Evolutionary conservation across 2,797 vertebrate genomes (phyloP).

Genomic region (Thunnus albacares): DNA sequence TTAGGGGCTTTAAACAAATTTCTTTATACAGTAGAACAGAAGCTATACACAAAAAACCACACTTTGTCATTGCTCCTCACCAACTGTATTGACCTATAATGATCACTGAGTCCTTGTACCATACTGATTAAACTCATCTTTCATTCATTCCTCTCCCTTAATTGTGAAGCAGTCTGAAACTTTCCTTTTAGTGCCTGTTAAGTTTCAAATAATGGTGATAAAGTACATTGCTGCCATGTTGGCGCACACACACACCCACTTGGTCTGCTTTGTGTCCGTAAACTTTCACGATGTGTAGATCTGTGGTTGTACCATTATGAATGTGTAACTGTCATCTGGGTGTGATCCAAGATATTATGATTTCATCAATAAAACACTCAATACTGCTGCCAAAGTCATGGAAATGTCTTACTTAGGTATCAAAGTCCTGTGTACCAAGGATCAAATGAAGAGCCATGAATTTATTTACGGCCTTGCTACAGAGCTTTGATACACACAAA

Average conservation of each 20-base stretch:
- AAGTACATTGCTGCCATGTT: background rate
- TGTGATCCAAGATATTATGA: background rate
- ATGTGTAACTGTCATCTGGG: background rate
- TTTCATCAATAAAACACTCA: constrained; percentile 8
- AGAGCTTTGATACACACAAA: background rate
- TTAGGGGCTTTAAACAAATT: too few relatives aligned
- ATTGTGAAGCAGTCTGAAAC: background rate
- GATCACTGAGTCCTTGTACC: background rate
- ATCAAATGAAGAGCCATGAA: constrained; percentile 16
- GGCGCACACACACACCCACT: too few relatives aligned
- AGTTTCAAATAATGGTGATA: constrained; percentile 21
- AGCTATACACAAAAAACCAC: too few relatives aligned
- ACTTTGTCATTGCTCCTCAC: background rate
- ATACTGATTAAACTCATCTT: background rate
- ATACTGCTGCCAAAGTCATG: background rate
- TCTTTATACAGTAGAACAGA: too few relatives aligned
- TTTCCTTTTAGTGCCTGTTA: background rate
- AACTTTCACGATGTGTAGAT: background rate
- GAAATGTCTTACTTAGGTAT: background rate
- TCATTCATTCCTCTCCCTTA: background rate
- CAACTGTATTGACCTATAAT: background rate
- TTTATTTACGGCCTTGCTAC: background rate
- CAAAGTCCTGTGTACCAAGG: constrained; percentile 6
- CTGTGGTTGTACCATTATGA: background rate
- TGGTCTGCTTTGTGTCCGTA: background rate